Evolutionary conservation across 2,888 invertebrate genomes (phyloP), one percentile per base, ranked within the genome.

Genomic region (Cephus pygmeus): DNA sequence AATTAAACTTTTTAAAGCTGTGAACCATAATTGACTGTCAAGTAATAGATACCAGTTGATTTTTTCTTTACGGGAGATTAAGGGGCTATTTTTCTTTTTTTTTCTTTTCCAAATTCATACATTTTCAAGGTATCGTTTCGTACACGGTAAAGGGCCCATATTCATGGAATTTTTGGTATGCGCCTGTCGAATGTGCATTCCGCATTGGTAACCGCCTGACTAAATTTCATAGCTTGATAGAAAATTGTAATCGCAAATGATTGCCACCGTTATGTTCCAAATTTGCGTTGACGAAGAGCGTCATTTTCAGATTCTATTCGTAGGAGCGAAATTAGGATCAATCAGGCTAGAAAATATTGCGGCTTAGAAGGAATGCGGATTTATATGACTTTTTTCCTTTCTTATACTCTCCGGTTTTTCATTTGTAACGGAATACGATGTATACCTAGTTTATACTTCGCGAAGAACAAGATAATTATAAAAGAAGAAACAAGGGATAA

Each of bases 401-500:
- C 34, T 34, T 71, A 23, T 71, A 71, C 34, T 71, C 71, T 12
- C 23, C 71, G 12, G 31, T 71, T 77, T 56, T 75, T 80, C 77
- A 80, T 79, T 80, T 80, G 33, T 81, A 81, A 80, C 69, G 77
- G 77, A 78, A 80, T 76, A 78, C 78, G 36, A 77, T 81, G 80
- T 23, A 23, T 82, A 81, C 76, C 80, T 79, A 82, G 76, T 78
- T 79, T 79, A 77, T 77, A 79, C 71, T 71, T 71, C 2, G 31
- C 23, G 34, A 71, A 30, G 56, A 56, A 23, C 23, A 23, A 23
- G 56, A 56, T 56, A 56, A 56, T 56, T 56, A 56, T 23, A 23
- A 56, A 56, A 23, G 23, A 56, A 56, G 23, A 56, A 15, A 56
- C 23, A 9, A 56, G 23, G 56, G 23, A 56, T 23, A 56, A 56